These are phyloP conservation scores for Heliornis fulica DNA, from an alignment of 2,113 vertebrate species.

Conservation along the genomic window DNA sequence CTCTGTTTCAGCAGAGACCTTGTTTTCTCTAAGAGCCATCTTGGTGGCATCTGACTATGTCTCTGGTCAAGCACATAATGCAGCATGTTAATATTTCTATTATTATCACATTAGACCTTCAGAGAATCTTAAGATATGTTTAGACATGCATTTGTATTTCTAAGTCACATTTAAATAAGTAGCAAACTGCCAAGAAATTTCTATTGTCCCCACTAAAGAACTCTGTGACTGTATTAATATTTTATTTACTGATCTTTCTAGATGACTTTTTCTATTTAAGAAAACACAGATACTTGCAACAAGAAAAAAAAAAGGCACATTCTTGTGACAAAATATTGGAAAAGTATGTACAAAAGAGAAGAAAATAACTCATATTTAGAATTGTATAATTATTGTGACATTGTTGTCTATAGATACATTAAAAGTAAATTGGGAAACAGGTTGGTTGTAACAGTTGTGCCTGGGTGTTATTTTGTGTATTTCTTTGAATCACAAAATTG, in stretches of 20 bases:
- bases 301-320: background rate
- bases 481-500: background rate
- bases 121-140: background rate
- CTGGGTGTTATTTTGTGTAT: background rate
- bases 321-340: background rate
- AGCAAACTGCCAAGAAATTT: background rate
- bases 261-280: background rate
- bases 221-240: background rate
- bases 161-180: background rate
- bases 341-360: background rate
- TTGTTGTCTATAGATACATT: background rate
- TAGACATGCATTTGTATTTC: rapidly evolving
- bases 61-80: background rate
- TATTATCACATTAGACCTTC: background rate
- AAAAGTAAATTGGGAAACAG: background rate
- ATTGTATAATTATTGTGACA: background rate
- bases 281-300: background rate
- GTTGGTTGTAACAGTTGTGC: background rate
- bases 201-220: background rate
- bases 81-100: background rate
- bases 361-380: background rate
- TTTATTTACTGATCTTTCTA: background rate
- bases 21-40: background rate
- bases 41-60: background rate
- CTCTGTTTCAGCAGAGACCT: background rate